Evolutionary conservation across 1,140 invertebrate species (phyloP), one percentile per base, ranked within the genome.

Genomic region (Drosophila repletoides): DNA sequence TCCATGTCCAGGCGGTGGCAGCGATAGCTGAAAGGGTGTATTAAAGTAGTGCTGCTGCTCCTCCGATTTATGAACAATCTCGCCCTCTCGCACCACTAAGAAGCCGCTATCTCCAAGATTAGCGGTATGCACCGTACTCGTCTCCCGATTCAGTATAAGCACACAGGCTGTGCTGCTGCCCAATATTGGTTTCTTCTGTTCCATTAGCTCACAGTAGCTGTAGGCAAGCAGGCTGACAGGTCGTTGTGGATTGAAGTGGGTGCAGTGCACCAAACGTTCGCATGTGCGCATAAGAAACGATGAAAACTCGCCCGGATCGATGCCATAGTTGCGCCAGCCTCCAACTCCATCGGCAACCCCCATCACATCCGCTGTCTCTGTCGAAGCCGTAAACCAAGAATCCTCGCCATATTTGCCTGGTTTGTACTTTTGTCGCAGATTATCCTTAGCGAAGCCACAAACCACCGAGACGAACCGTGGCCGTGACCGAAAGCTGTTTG

Each of bases 11-110:
- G 97, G 96, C 12, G 98, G 98, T 36, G 97, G 96, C 65, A 99
- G 91, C 29, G 97, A 97, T 41, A 99, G 92, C 91, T 99, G 98
- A 92, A 98, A 99, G 5, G 98, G 98, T 21, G 98, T 98, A 91
- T 99, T 99, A 90, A 99, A 99, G 90, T 99, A 99, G 91, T 99
- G 98, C 81, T 98, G 97, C 89, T 99, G 98, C 91, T 99, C 98
- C 75, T 97, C 95, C 0, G 97, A 98, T 52, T 96, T 93, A 90
- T 98, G 96, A 14, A 99, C 94, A 9, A 99, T 94, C 72, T 96
- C 93, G 0, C 95, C 95, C 33, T 94, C 93, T 10, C 98, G 92
- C 31, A 99, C 95, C 26, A 99, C 94, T 90, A 99, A 94, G 91
- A 98, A 99, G 9, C 98, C 98, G 88, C 97, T 98, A 91, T 99